Base-by-base conservation (phyloP, 2,113 vertebrate species). In the Hiodon tergisus region DNA sequence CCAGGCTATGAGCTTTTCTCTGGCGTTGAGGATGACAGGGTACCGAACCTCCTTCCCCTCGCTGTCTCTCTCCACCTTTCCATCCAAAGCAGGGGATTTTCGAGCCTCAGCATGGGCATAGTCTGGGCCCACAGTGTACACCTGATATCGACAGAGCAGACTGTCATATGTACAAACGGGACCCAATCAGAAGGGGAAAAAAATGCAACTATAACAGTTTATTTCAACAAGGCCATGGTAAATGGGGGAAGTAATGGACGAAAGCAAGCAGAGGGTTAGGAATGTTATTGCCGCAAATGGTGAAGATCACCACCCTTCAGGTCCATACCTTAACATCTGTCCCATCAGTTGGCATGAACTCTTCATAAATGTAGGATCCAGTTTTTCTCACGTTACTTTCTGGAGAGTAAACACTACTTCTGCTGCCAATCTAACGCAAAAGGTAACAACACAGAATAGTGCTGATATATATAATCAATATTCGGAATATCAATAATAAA, bases 321-420 rank as follows among this genome's bases (percentile, higher is more conserved):
- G n/a, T 13, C 71, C 76, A 51, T 91, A 96, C 94, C 94, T 96
- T 95, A 53, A 96, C 94, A 80, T 96, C 94, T 61, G 94, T 96
- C 69, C 94, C 94, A 86, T 96, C 94, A 47, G 94, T 96, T 72
- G 94, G 94, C 94, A 96, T 96, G 82, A 96, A 95, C 76, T 96
- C 94, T 81, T 96, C 94, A 77, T 96, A 96, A 81, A 96, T 95
- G 78, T 96, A 96, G 48, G 94, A 94, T 13, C 94, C 94, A 5
- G 94, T 95, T 90, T 96, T 96, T 80, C 94, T 88, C 75, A 96
- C 94, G 59, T 80, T 94, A 83, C 94, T 96, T 88, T 96, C 94
- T 76, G 94, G 94, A 14, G 94, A 96, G 84, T 96, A 96, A 60
- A 96, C 94, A 79, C 94, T 96, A 84, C 94, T 95, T 84, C 94